Conservation (phyloP, 2,797 vertebrate genomes). For the Danio tinwini region DNA sequence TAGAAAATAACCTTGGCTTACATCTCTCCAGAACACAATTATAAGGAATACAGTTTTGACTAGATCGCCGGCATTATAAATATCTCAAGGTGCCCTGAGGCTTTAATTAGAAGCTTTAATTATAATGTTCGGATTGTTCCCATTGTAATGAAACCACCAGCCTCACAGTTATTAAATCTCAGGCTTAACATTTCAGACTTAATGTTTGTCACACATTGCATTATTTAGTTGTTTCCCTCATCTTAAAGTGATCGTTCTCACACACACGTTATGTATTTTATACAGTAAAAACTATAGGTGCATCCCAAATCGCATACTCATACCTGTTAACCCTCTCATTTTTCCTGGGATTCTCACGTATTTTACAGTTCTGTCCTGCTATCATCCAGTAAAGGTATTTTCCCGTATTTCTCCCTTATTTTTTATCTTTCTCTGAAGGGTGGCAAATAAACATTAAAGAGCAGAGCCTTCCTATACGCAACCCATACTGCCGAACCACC, state of each 20-base stretch:
- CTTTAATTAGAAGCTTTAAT: constrained; percentile 26
- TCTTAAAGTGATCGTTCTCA: not conserved
- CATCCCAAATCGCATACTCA: no score
- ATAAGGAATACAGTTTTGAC: constrained; percentile 26
- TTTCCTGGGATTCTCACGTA: no score
- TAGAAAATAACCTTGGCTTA: constrained; percentile 24
- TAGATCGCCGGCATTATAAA: constrained; percentile 30
- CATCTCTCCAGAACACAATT: constrained; percentile 1
- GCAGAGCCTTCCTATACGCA: no score
- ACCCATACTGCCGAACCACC: no score
- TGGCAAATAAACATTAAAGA: no score
- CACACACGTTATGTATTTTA: not conserved
- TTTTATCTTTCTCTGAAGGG: no score
- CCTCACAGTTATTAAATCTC: constrained; percentile 5
- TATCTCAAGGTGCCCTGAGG: constrained; percentile 15
- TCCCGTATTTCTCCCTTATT: no score
- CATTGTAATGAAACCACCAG: constrained; percentile 3
- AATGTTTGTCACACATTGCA: constrained; percentile 1
- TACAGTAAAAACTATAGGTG: no score
- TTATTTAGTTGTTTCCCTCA: not conserved
- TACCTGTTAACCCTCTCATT: no score
- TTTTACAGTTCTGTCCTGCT: no score
- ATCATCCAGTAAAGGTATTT: no score
- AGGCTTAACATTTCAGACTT: not conserved
- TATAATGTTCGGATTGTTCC: constrained; percentile 11